These are phyloP conservation scores for Sylvia atricapilla DNA, from an alignment of 2,113 vertebrate genomes.

Conservation along the genomic window DNA sequence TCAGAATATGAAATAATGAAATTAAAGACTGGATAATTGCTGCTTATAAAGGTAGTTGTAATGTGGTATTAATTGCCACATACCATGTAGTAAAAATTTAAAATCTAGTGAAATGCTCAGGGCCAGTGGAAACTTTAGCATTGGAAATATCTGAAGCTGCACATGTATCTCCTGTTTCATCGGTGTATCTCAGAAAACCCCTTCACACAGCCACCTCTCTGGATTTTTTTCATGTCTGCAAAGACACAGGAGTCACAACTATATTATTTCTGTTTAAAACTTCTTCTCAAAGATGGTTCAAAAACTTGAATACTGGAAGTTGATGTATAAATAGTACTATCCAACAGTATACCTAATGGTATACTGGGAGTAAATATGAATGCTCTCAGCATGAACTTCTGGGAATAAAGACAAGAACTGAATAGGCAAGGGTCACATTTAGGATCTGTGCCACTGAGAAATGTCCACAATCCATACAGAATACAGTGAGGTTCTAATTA, in stretches of 20 bases:
- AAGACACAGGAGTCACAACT: neutral
- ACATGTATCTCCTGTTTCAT: neutral
- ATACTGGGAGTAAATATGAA: neutral
- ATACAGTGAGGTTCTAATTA: neutral
- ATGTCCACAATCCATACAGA: neutral
- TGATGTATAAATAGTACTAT: neutral
- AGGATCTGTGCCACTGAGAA: neutral
- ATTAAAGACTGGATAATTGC: neutral
- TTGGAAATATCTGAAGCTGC: neutral
- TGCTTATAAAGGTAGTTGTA: neutral
- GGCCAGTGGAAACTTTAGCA: neutral
- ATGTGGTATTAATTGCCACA: constrained; percentile 6
- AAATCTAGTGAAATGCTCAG: neutral
- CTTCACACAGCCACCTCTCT: neutral
- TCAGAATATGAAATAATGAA: constrained; percentile 1
- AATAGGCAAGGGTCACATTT: neutral
- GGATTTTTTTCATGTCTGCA: neutral
- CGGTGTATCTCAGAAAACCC: neutral
- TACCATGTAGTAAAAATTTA: neutral
- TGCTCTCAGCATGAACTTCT: neutral
- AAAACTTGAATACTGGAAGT: neutral
- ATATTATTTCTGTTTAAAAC: neutral
- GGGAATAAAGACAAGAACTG: neutral
- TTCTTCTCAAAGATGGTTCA: neutral
- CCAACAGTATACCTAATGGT: neutral